Evolutionary conservation across 2,113 vertebrate species (phyloP).

Genomic region (Cyanoramphus novaezelandiae): DNA sequence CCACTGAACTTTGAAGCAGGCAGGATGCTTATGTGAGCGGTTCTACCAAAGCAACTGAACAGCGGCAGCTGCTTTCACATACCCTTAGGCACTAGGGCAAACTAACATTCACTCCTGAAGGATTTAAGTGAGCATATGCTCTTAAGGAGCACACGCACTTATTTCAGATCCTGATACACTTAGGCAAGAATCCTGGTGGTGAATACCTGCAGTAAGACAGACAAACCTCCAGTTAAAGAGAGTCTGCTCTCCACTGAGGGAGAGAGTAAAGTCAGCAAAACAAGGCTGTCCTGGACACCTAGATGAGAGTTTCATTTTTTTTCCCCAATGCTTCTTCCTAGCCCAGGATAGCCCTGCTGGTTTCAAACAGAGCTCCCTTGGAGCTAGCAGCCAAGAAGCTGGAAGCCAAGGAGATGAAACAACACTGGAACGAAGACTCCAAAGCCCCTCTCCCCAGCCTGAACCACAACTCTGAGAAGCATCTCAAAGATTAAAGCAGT

Average conservation of each 20-base stretch:
- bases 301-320: neutral
- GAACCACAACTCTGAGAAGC: neutral
- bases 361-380: neutral
- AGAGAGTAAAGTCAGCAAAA: neutral
- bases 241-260: neutral
- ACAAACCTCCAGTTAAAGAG: neutral
- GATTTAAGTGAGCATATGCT: neutral
- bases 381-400: neutral
- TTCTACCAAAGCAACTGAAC: neutral
- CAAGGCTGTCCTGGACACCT: neutral
- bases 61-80: neutral
- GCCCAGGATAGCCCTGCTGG: neutral
- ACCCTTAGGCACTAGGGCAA: neutral
- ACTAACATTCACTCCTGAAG: neutral
- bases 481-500: neutral
- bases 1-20: conserved; percentile 42
- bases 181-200: neutral
- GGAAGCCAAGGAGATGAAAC: neutral
- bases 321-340: neutral
- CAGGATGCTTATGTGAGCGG: neutral
- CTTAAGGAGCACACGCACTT: neutral
- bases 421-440: neutral
- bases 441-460: neutral
- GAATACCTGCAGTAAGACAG: neutral
- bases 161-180: neutral